Percentiles rank a stretch among this genome's conserved stretches.
Evolutionary conservation across 2,113 vertebrate species (phyloP).

Genomic region (Ibidorhyncha struthersii): DNA sequence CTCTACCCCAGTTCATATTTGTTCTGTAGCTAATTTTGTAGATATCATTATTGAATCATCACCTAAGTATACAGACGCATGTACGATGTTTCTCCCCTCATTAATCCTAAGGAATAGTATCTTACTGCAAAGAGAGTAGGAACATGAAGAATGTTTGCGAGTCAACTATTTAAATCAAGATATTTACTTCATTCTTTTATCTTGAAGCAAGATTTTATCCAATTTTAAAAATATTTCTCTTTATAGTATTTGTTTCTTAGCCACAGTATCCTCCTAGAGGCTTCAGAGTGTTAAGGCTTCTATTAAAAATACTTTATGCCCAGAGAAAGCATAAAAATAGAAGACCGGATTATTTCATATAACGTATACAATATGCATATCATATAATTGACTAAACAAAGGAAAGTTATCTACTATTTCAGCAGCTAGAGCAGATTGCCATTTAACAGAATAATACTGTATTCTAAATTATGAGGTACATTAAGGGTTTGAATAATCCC

Average conservation of each 20-base stretch:
- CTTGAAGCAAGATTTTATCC: neutral
- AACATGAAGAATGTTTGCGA: neutral
- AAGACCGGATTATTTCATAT: neutral
- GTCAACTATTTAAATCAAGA: neutral
- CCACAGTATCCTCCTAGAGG: neutral
- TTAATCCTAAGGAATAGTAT: neutral
- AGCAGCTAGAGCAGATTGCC: neutral
- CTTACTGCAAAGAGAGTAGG: neutral
- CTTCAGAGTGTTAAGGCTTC: neutral
- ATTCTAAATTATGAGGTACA: neutral
- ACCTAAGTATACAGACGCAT: neutral
- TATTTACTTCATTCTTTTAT: neutral
- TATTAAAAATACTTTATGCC: neutral
- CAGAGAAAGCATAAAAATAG: neutral
- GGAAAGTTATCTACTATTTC: neutral
- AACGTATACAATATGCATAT: neutral
- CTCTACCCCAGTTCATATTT: neutral
- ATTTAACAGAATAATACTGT: neutral
- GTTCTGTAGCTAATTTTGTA: neutral
- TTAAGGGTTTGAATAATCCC: neutral
- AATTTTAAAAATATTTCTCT: neutral
- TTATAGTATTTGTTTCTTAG: neutral
- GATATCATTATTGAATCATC: neutral
- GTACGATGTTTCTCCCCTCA: neutral
- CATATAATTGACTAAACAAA: neutral